Base-by-base conservation (phyloP, 2,888 invertebrate species). In the Muscina levida region DNA sequence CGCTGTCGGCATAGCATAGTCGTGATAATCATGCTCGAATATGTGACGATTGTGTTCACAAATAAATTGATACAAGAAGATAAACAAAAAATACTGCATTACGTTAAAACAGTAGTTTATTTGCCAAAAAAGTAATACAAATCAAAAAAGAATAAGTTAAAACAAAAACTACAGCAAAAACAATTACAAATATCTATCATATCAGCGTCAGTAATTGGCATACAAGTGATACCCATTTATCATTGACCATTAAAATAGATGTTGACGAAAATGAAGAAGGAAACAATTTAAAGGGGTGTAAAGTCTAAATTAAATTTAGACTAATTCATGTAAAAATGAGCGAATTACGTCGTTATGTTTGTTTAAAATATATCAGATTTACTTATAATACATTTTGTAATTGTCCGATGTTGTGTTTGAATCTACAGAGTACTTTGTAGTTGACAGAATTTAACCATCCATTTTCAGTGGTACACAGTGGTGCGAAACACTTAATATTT, bases 281-380 rank as follows among this genome's bases (percentile, higher is more conserved):
- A 5, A 53, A 70, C 51, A 11, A 6, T n/a, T 26, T 56, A 19
- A 66, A 67, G 46, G 39, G 73, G 56, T 53, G 59, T 62, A 74
- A 77, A 77, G 59, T 77, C 56, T 77, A 59, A 77, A 77, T 71
- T 81, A 56, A 74, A 77, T 67, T 17, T 67, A 66, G 44, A 53
- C 71, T 71, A 74, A 62, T 39, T 42, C n/a, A 42, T 62, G 42
- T 62, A 62, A 42, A 42, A 22, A 22, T 19, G 62, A 39, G 19
- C 42, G 22, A 24, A 42, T 4, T 39, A 62, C 62, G 62, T 62
- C 62, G 42, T 22, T 22, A 10, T 5, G 22, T n/a, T 42, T 62
- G 42, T 37, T 3, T 62, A 42, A 42, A 17, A 37, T 59, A 15
- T 17, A 59, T 59, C 15, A 44, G 1, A 56, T 68, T 71, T 75